These are phyloP conservation scores for Heteromyza rotundicornis DNA, from an alignment of 2,888 invertebrate genomes.

Conservation along the genomic window DNA sequence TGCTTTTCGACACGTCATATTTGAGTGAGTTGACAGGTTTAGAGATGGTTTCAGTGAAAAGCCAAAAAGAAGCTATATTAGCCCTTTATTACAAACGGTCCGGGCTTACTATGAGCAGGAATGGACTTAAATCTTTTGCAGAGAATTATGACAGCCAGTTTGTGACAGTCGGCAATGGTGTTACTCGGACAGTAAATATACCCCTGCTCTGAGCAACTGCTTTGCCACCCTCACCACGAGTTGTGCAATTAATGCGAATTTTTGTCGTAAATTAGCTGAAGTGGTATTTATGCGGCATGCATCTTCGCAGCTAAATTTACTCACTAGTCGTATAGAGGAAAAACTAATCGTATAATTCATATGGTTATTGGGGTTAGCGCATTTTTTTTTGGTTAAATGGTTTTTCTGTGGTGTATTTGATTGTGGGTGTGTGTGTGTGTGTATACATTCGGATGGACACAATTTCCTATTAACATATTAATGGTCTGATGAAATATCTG, in stretches of 20 bases:
- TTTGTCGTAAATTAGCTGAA: constrained; percentile 26
- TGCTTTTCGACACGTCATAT: neutral
- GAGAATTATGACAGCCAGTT: constrained; percentile 13
- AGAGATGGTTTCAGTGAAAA: neutral
- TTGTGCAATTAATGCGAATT: constrained; percentile 41
- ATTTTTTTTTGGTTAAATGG: too few relatives aligned
- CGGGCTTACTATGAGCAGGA: too few relatives aligned
- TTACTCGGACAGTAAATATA: neutral
- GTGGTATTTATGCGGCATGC: neutral
- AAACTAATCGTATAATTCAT: too few relatives aligned
- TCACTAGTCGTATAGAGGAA: too few relatives aligned
- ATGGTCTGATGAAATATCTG: constrained; percentile 22
- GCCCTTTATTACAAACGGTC: too few relatives aligned
- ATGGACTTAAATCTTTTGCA: neutral
- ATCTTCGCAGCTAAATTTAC: too few relatives aligned
- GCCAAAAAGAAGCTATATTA: too few relatives aligned
- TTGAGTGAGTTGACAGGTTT: constrained; percentile 20
- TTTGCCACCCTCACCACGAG: neutral
- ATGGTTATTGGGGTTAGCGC: too few relatives aligned
- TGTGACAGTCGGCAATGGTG: constrained; percentile 7
- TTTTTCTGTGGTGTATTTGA: too few relatives aligned
- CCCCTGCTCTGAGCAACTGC: constrained; percentile 15
- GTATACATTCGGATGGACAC: too few relatives aligned
- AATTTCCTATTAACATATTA: constrained; percentile 55
- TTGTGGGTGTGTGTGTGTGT: too few relatives aligned